A percentile compares a stretch with the other conserved stretches of the same genome.
Evolutionary conservation across 2,888 invertebrate species (phyloP).

Genomic region (Psylliodes chrysocephalus): DNA sequence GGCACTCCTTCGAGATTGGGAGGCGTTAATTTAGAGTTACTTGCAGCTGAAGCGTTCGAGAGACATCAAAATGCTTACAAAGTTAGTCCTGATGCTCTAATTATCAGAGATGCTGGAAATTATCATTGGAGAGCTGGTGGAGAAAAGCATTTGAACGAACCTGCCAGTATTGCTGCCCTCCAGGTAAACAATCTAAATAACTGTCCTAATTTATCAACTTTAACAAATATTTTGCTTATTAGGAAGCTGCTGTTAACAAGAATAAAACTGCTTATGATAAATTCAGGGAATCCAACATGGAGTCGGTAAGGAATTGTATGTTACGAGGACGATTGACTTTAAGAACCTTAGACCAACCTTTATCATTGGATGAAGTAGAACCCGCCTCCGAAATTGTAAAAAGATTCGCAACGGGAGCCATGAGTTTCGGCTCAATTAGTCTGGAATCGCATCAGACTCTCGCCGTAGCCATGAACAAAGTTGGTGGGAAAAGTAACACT

Average conservation of each 20-base stretch:
- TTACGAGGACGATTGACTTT: conserved; percentile 94
- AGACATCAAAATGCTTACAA: conserved; percentile 83
- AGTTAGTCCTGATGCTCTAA: conserved; percentile 74
- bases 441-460: conserved; percentile 95
- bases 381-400: conserved; percentile 95
- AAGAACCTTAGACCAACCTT: conserved; percentile 78
- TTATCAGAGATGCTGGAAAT: conserved; percentile 84
- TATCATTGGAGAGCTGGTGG: conserved; percentile 98
- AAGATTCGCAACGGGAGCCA: conserved; percentile 84
- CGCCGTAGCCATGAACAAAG: conserved; percentile 96
- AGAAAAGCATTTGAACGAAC: conserved; percentile 98
- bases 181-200: conserved; percentile 69
- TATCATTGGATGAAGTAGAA: conserved; percentile 90
- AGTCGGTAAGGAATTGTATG: conserved; percentile 86
- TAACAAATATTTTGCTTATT: conserved; percentile 8
- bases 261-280: conserved; percentile 85
- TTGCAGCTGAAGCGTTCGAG: conserved; percentile 87
- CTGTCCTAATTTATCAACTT: not conserved
- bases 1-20: conserved; percentile 76
- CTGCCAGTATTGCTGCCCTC: conserved; percentile 77
- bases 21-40: conserved; percentile 89
- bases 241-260: conserved; percentile 90
- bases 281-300: conserved; percentile 86
- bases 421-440: conserved; percentile 81
- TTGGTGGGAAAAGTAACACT: conserved; percentile 87